Evolutionary conservation across 2,888 invertebrate species (phyloP).

Genomic region (Lepas anatifera): DNA sequence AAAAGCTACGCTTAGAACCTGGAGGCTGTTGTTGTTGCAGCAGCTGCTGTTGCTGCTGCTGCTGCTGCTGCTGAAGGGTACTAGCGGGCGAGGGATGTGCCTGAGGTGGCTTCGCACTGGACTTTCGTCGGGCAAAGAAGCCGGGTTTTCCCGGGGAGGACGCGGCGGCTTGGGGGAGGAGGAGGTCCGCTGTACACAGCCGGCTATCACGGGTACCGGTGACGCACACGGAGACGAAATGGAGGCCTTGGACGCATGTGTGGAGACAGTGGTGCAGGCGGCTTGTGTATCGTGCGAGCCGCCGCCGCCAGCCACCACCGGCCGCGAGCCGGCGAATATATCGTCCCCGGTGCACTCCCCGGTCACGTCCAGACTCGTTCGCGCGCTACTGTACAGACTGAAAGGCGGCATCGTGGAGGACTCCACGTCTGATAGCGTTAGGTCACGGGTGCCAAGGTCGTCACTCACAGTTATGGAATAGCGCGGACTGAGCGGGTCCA

Average conservation of each 20-base stretch:
- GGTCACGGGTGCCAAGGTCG: conserved; percentile 21
- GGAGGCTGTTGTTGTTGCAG: too few relatives aligned
- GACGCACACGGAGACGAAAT: too few relatives aligned
- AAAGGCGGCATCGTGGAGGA: conserved; percentile 17
- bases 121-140: background rate
- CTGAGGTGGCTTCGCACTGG: too few relatives aligned
- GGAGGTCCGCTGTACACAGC: too few relatives aligned
- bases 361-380: conserved; percentile 23
- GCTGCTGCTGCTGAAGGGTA: background rate
- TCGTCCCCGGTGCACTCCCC: conserved; percentile 21
- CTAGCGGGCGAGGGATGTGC: too few relatives aligned
- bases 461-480: conserved; percentile 29
- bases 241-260: too few relatives aligned
- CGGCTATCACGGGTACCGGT: too few relatives aligned
- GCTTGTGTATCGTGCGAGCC: too few relatives aligned
- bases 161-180: too few relatives aligned
- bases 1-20: background rate
- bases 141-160: background rate
- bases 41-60: too few relatives aligned
- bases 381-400: conserved; percentile 20
- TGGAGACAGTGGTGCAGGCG: too few relatives aligned
- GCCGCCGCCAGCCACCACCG: conserved; percentile 22
- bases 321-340: conserved; percentile 19
- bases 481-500: conserved; percentile 27
- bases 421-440: conserved; percentile 22